Base-by-base conservation (phyloP, 2,888 invertebrate genomes). In the Noctua fimbriata region DNA sequence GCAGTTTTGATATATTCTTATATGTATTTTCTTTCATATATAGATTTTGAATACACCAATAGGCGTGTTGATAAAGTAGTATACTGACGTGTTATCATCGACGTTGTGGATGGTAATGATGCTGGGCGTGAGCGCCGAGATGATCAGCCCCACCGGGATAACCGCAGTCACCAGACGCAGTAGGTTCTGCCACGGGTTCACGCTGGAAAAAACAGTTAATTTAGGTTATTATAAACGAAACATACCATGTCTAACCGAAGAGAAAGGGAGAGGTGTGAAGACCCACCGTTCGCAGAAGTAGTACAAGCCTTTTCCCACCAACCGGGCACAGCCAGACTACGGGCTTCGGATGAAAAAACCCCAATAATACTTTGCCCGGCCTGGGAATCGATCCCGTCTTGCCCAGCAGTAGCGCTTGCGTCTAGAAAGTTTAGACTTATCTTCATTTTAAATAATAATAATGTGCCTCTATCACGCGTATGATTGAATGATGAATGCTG, bases 41-140 rank as follows among this genome's bases (percentile, higher is more conserved):
- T 1, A 18, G 18, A 32, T 28, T 32, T 63, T 6, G 6, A 28
- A 28, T 16, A 28, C 58, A 28, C 6, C 2, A 63, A 16, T 60
- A 18, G 28, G 32, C 18, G 12, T 65, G 12, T 1, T 2, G n/a
- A 1, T 21, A 55, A 9, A n/a, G 7, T 32, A 5, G 16, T 79
- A 70, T 32, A 90, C 93, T 93, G 49, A 95, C 95, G 88, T 85
- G 71, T 88, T 88, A 21, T 88, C 92, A 21, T 89, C 92, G 0
- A 93, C 88, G 78, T 91, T 92, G 44, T 97, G 97, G 70, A 98
- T 97, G 84, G 97, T 97, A 87, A 98, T 96, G 89, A 98, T 94
- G 88, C 95, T 98, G 3, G 98, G 98, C 0, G 98, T 98, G 32
- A 98, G 95, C 0, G 98, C 98, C 1, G 98, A 98, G 73, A 98